Evolutionary conservation across 2,113 vertebrate species (phyloP), one percentile per base, ranked within the genome.

Genomic region (Neolamprologus falcicula): DNA sequence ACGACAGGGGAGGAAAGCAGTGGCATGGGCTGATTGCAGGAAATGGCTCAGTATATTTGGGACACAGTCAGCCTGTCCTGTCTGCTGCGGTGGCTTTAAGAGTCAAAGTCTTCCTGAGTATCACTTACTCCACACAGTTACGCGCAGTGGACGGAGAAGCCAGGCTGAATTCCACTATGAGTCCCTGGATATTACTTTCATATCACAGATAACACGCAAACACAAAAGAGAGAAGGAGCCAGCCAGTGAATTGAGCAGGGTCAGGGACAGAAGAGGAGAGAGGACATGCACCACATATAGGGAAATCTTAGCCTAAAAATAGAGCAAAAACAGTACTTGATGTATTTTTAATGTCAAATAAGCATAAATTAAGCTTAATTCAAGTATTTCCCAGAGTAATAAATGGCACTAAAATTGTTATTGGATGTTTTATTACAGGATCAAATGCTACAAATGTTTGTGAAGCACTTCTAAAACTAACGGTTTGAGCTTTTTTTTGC

Each of bases 171-270:
- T 96, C 91, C 92, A 87, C 88, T 87, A 80, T 87, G 87, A 95
- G 91, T 94, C 95, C 90, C 92, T 87, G 89, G 86, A 90, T 95
- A 95, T 94, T 94, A 86, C 88, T 94, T 95, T 95, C 92, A 92
- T 94, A 92, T 95, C 89, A 90, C 84, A 93, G 93, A 93, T 93
- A 92, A 94, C 88, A 84, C 52, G 87, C 85, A 80, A 92, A 92
- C 82, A 92, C 88, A 92, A 91, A 92, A 86, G 83, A 84, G 78
- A 80, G 82, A 86, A 91, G 59, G 85, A 85, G 80, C 78, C 85
- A 80, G 79, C 73, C 73, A 47, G 66, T 68, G 55, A 71, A 85
- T 84, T 83, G 85, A 83, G 73, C 78, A 50, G 89, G 87, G 80
- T 91, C 90, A 86, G 83, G 76, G 89, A 52, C 78, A 81, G 53